These are phyloP conservation scores for Drosophila diplacantha DNA, from an alignment of 2,888 invertebrate species.

Conservation along the genomic window DNA sequence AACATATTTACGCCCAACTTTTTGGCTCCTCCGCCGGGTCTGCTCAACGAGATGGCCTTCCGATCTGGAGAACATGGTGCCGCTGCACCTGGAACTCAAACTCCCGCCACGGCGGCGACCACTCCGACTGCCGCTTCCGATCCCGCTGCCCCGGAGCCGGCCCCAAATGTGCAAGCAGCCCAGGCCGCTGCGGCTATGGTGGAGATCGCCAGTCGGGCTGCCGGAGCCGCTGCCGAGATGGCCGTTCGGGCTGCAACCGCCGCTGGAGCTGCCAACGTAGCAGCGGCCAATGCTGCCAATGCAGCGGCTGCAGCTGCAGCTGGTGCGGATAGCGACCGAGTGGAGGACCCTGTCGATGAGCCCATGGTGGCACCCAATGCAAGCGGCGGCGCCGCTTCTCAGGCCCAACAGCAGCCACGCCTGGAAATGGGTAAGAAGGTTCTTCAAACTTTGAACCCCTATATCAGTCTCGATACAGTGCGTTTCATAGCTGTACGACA, in stretches of 20 bases:
- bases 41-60: constrained; percentile 29
- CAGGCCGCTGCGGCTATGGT: constrained; percentile 11
- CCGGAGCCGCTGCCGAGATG: constrained; percentile 14
- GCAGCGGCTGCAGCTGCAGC: constrained; percentile 46
- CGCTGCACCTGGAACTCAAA: constrained; percentile 26
- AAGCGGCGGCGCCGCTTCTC: not conserved
- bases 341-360: constrained; percentile 73
- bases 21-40: constrained; percentile 44
- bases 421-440: constrained; percentile 47
- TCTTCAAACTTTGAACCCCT: too few species aligned
- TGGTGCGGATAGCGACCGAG: constrained; percentile 34
- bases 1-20: constrained; percentile 67
- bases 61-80: constrained; percentile 4
- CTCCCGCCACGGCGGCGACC: constrained; percentile 21
- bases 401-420: constrained; percentile 27
- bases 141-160: constrained; percentile 8
- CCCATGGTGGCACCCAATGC: constrained; percentile 55
- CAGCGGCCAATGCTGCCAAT: constrained; percentile 21
- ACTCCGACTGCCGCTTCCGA: constrained; percentile 15
- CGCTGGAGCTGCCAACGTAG: constrained; percentile 9
- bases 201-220: constrained; percentile 12
- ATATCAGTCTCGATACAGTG: not conserved
- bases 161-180: constrained; percentile 13
- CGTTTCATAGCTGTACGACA: not conserved
- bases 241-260: constrained; percentile 13